These are phyloP conservation scores for Galago senegalensis DNA, from an alignment of 2,797 vertebrate genomes.

Conservation along the genomic window DNA sequence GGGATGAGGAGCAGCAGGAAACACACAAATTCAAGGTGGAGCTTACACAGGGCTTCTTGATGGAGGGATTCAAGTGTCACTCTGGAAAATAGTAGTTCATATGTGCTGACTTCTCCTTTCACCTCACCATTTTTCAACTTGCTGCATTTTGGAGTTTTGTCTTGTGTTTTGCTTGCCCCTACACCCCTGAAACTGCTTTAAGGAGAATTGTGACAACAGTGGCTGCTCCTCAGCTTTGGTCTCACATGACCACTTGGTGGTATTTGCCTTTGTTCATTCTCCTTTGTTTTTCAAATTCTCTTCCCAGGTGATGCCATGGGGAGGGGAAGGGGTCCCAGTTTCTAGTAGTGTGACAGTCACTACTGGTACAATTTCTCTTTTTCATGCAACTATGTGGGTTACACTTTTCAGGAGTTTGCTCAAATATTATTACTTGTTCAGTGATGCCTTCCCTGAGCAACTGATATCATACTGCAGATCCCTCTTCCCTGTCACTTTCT, in stretches of 20 bases:
- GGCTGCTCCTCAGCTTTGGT: background rate
- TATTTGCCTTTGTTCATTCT: background rate
- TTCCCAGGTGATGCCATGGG: background rate
- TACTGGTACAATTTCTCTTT: conserved; percentile 4
- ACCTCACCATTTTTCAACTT: background rate
- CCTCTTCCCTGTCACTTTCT: background rate
- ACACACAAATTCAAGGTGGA: background rate
- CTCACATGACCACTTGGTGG: background rate
- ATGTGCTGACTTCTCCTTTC: background rate
- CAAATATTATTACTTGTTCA: background rate
- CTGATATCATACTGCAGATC: background rate
- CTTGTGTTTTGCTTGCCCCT: background rate
- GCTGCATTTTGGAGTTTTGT: background rate
- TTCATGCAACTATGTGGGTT: background rate
- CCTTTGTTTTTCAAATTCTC: background rate
- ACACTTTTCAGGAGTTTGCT: background rate
- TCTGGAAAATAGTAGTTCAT: background rate
- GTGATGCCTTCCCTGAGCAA: background rate
- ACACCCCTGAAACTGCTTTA: background rate
- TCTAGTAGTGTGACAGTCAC: background rate
- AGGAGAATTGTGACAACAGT: background rate
- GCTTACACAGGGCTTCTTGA: background rate
- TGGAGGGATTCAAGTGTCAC: background rate
- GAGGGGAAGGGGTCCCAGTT: background rate
- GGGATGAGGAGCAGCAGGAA: background rate